phyloP scores from a whole-genome alignment of 2,888 invertebrate genomes.

The Caenorhabditis virilis region DNA sequence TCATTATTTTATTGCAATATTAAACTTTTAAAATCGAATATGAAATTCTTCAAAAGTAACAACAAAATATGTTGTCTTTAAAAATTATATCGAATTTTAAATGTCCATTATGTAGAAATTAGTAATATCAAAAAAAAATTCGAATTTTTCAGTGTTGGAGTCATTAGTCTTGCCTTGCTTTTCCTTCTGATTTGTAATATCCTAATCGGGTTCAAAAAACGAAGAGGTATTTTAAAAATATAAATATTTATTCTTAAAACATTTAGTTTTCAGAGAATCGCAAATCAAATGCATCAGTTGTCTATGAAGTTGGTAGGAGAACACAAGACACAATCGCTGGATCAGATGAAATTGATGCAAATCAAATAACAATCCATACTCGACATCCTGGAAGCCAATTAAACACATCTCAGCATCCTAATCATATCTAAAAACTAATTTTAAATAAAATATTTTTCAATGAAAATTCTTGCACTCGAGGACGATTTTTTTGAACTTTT shows the following conservation, averaged over 20 bases:
- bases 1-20: too few species aligned
- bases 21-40: too few species aligned
- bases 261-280: conserved; percentile 14
- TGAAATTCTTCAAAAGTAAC: too few species aligned
- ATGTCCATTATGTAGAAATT: too few species aligned
- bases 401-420: background rate
- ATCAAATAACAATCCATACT: background rate
- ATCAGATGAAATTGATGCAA: conserved; percentile 3
- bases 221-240: conserved; percentile 16
- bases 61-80: too few species aligned
- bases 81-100: too few species aligned
- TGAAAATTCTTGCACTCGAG: too few species aligned
- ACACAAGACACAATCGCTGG: background rate
- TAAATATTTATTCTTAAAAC: background rate
- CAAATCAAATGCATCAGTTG: background rate
- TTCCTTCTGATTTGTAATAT: conserved; percentile 37
- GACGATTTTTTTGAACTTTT: too few species aligned
- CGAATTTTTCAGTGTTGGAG: conserved; percentile 32
- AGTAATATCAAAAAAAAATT: too few species aligned
- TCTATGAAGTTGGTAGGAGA: conserved; percentile 2
- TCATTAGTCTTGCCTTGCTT: conserved; percentile 27
- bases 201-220: conserved; percentile 37
- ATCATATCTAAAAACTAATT: background rate
- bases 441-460: too few species aligned
- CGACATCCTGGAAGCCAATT: background rate